These are phyloP conservation scores for Melanostoma mellinum DNA, from an alignment of 2,888 invertebrate genomes.

Conservation along the genomic window DNA sequence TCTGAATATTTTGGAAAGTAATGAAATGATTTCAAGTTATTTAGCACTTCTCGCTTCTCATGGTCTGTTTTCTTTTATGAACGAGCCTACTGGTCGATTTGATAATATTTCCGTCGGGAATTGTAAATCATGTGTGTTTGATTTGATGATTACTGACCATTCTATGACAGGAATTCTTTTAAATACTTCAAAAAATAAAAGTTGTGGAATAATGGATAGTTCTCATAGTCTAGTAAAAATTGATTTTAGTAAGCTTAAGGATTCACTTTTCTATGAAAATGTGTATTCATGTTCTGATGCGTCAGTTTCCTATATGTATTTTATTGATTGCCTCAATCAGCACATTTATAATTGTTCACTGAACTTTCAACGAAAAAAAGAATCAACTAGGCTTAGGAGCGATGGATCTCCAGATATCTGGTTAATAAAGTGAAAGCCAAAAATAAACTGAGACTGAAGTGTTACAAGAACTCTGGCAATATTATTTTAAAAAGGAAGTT, in stretches of 20 bases:
- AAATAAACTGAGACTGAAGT: no score
- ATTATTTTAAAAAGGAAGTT: no score
- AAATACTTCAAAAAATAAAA: no score
- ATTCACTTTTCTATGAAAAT: not conserved
- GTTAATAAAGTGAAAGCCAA: no score
- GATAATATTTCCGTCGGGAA: not conserved
- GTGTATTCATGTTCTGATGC: no score
- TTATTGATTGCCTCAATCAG: no score
- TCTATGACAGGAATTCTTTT: constrained; percentile 12
- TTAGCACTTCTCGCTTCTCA: constrained; percentile 2
- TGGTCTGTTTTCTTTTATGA: constrained; percentile 5
- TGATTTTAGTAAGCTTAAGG: not conserved
- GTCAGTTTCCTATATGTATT: not conserved
- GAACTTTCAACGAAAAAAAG: no score
- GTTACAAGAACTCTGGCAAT: no score
- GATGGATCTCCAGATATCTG: no score
- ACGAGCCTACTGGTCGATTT: constrained; percentile 8
- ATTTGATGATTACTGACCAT: constrained; percentile 17
- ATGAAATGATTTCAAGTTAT: constrained; percentile 5
- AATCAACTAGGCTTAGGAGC: no score
- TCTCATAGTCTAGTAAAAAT: not conserved
- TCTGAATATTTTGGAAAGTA: not conserved
- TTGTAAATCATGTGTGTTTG: not conserved
- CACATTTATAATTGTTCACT: no score
- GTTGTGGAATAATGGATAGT: not conserved